These are phyloP conservation scores for Pempheris klunzingeri DNA, from an alignment of 2,797 vertebrate genomes.

Conservation along the genomic window DNA sequence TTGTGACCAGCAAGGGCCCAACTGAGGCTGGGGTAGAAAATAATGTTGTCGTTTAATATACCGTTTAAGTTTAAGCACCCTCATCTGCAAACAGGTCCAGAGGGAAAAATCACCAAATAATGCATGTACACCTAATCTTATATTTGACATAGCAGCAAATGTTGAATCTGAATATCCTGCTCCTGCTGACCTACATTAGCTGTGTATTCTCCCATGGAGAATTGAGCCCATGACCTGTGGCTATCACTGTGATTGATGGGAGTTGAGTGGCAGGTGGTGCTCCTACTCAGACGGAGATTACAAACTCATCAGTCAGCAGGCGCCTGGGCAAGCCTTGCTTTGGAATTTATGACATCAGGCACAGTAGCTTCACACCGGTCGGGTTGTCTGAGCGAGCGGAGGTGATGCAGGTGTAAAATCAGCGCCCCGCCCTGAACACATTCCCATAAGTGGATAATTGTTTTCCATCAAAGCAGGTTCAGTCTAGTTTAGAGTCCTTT, in stretches of 20 bases:
- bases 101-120: background rate
- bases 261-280: constrained; percentile 65
- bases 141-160: background rate
- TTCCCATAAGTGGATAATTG: constrained; percentile 63
- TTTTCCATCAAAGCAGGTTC: constrained; percentile 46
- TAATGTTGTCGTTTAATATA: background rate
- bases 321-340: constrained; percentile 43
- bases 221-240: constrained; percentile 28
- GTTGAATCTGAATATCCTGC: constrained; percentile 10
- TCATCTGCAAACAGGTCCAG: too few relatives aligned
- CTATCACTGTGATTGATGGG: constrained; percentile 61
- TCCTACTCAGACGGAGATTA: constrained; percentile 60
- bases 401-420: constrained; percentile 60
- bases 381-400: constrained; percentile 9
- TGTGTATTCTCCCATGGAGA: constrained; percentile 16
- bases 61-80: too few relatives aligned
- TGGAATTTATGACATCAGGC: constrained; percentile 73
- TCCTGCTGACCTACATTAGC: constrained; percentile 43
- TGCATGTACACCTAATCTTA: background rate
- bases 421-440: constrained; percentile 28
- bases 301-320: constrained; percentile 58
- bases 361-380: constrained; percentile 2
- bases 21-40: background rate
- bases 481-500: background rate
- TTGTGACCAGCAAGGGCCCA: background rate